These are phyloP conservation scores for Hirudo medicinalis DNA, from an alignment of 1,140 invertebrate genomes.

Conservation along the genomic window DNA sequence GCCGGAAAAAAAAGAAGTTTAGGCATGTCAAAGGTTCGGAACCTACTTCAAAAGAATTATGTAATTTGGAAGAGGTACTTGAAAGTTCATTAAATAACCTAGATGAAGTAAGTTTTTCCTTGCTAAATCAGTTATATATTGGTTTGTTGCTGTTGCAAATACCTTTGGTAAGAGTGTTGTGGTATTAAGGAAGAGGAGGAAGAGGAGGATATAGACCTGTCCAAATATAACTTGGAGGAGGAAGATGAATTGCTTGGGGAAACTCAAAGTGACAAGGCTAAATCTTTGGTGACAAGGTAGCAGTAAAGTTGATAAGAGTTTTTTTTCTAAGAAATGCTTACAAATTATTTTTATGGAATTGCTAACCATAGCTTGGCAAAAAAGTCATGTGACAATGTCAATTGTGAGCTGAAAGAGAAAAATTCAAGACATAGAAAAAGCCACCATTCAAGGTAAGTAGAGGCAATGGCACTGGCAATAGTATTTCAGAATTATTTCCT, in stretches of 20 bases:
- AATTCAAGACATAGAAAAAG: no score
- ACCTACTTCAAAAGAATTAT: neutral
- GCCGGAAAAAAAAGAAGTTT: conserved; percentile 12
- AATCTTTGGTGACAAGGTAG: no score
- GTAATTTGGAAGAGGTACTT: neutral
- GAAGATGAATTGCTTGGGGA: conserved; percentile 23
- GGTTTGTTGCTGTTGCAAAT: neutral
- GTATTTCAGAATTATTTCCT: no score
- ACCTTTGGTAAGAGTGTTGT: conserved; percentile 11
- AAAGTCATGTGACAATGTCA: no score
- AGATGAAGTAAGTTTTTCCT: neutral
- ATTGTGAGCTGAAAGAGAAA: no score
- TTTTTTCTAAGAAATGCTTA: no score
- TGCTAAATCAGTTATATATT: neutral
- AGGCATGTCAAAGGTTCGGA: neutral
- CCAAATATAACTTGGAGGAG: conserved; percentile 65
- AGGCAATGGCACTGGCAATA: no score
- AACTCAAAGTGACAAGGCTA: no score
- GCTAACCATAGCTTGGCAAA: no score
- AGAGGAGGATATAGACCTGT: conserved; percentile 48
- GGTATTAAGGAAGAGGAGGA: conserved; percentile 18
- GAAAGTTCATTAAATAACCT: neutral
- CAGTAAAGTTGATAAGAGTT: no score
- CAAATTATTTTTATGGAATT: no score
- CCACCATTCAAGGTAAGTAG: no score